Percentiles rank a stretch among this genome's conserved stretches.
Evolutionary conservation across 2,113 vertebrate genomes (phyloP).

Genomic region (Rhombomys opimus): DNA sequence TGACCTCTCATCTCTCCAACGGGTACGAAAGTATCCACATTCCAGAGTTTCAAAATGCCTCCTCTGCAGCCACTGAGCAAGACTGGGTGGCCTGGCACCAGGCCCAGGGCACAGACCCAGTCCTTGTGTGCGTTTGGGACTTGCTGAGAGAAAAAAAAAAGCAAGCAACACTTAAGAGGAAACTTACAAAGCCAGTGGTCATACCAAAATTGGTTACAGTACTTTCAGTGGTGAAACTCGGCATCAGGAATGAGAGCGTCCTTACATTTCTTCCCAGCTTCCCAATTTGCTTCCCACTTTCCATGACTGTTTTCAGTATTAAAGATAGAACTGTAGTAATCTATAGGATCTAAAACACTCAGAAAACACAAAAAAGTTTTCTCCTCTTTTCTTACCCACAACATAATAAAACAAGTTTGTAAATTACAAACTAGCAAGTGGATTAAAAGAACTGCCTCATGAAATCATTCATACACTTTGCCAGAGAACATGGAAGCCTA

Average conservation of each 20-base stretch:
- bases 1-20: conserved; percentile 94
- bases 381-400: conserved; percentile 4
- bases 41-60: conserved; percentile 95
- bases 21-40: conserved; percentile 89
- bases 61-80: conserved; percentile 95
- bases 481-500: neutral
- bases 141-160: conserved; percentile 88
- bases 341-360: neutral
- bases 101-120: conserved; percentile 93
- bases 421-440: neutral
- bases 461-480: neutral
- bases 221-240: neutral
- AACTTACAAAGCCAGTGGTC: neutral
- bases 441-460: neutral
- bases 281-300: conserved; percentile 3
- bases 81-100: conserved; percentile 88
- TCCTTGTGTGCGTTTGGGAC: conserved; percentile 93
- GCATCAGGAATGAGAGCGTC: neutral
- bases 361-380: conserved; percentile 42
- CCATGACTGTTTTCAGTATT: neutral
- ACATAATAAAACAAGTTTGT: conserved; percentile 16
- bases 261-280: neutral
- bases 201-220: neutral
- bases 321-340: conserved; percentile 7
- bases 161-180: neutral